Percentiles rank a stretch among this genome's conserved stretches.
phyloP scores from a whole-genome alignment of 2,888 invertebrate genomes.

The Oxyscelio sp. region DNA sequence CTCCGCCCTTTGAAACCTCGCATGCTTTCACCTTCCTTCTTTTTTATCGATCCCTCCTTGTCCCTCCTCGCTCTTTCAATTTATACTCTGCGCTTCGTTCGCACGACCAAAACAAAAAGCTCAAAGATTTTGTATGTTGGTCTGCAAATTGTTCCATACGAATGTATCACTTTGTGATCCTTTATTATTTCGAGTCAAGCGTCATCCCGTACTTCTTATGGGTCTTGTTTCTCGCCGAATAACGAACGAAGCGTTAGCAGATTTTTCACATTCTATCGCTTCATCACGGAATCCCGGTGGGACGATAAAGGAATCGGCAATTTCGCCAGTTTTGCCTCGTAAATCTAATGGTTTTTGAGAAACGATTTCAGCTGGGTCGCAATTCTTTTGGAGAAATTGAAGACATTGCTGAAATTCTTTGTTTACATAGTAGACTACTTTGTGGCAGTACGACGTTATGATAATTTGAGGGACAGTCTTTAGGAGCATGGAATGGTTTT shows the following conservation, averaged over 20 bases:
- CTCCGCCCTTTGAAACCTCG: conserved; percentile 71
- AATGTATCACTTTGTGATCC: conserved; percentile 78
- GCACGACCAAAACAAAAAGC: conserved; percentile 81
- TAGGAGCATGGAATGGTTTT: neutral
- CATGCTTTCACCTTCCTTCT: conserved; percentile 68
- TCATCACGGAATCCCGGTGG: conserved; percentile 81
- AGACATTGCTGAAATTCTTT: conserved; percentile 37
- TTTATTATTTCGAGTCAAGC: conserved; percentile 41
- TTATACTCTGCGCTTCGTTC: conserved; percentile 15
- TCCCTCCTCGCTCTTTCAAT: conserved; percentile 41
- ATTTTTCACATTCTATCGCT: conserved; percentile 87
- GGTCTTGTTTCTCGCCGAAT: conserved; percentile 77
- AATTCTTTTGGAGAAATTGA: conserved; percentile 9
- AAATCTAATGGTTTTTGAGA: conserved; percentile 62
- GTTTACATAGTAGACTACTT: neutral
- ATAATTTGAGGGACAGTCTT: conserved; percentile 8
- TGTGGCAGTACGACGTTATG: neutral
- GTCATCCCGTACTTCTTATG: conserved; percentile 75
- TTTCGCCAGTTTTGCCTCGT: conserved; percentile 40
- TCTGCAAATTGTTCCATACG: conserved; percentile 84
- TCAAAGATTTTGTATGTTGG: conserved; percentile 80
- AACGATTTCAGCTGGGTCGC: conserved; percentile 32
- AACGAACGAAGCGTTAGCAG: conserved; percentile 82
- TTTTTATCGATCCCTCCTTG: conserved; percentile 53
- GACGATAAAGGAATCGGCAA: conserved; percentile 32